Evolutionary conservation across 2,888 invertebrate genomes (phyloP).

Genomic region (Dioctria rufipes): DNA sequence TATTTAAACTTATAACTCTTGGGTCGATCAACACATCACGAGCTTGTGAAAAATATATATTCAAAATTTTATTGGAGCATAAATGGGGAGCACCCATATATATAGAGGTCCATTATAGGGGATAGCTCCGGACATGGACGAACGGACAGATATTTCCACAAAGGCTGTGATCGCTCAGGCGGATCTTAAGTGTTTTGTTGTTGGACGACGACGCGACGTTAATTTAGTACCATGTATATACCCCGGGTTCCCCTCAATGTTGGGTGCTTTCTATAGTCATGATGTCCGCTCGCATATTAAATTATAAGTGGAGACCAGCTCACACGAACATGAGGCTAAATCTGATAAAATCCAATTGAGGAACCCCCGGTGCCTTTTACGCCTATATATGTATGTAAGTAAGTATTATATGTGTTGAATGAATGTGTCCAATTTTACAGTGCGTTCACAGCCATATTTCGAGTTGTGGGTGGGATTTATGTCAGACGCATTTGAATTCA

Average conservation of each 20-base stretch:
- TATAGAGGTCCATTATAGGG: no score
- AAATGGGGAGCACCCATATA: constrained; percentile 37
- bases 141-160: neutral
- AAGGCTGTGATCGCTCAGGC: constrained; percentile 23
- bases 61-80: constrained; percentile 51
- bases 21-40: constrained; percentile 37
- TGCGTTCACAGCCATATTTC: constrained; percentile 52
- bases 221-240: constrained; percentile 42
- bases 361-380: neutral
- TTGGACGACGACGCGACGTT: constrained; percentile 7
- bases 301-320: constrained; percentile 50
- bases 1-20: constrained; percentile 40
- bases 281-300: constrained; percentile 50
- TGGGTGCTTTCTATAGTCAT: constrained; percentile 7
- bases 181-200: constrained; percentile 48
- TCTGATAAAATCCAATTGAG: constrained; percentile 52
- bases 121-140: no score
- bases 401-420: neutral
- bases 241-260: constrained; percentile 28
- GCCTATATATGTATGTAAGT: neutral
- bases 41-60: constrained; percentile 8
- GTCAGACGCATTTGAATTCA: constrained; percentile 53
- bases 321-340: constrained; percentile 33
- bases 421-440: constrained; percentile 45
- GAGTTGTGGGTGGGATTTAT: constrained; percentile 55